A percentile compares a stretch with the other conserved stretches of the same genome.
Evolutionary conservation across 2,113 vertebrate genomes (phyloP).

Genomic region (Nesogale talazaci): DNA sequence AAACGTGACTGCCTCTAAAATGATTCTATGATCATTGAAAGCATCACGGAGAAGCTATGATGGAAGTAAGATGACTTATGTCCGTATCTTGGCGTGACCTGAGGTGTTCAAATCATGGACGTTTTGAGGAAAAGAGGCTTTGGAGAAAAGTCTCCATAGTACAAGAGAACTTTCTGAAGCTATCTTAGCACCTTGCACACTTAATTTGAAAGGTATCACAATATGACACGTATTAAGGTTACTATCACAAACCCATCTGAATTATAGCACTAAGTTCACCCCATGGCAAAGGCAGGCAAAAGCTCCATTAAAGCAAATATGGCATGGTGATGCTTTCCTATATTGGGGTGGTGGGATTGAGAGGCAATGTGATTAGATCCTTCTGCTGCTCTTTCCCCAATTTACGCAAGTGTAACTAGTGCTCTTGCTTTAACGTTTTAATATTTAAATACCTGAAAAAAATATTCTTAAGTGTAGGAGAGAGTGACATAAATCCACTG

Average conservation of each 20-base stretch:
- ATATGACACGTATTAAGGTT: constrained; percentile 78
- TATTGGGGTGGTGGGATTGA: neutral
- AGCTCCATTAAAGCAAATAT: constrained; percentile 64
- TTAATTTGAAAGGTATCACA: constrained; percentile 79
- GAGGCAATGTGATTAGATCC: neutral
- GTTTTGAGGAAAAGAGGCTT: neutral
- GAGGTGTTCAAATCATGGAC: neutral
- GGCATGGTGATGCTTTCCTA: neutral
- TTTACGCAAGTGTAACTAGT: constrained; percentile 23
- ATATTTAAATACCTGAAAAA: constrained; percentile 58
- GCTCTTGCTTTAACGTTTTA: constrained; percentile 65
- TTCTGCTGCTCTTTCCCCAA: neutral
- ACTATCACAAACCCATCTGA: constrained; percentile 83
- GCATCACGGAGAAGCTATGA: neutral
- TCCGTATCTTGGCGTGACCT: neutral
- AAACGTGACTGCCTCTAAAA: neutral
- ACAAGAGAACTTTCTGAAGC: constrained; percentile 48
- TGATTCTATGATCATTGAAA: constrained; percentile 4
- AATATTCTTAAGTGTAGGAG: neutral
- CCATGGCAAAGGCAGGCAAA: constrained; percentile 75
- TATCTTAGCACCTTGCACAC: constrained; percentile 47
- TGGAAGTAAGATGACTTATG: neutral
- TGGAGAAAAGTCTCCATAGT: neutral
- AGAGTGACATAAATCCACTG: constrained; percentile 45
- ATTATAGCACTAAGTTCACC: constrained; percentile 77